These are phyloP conservation scores for Rostratula benghalensis DNA, from an alignment of 2,113 vertebrate species.

Conservation along the genomic window DNA sequence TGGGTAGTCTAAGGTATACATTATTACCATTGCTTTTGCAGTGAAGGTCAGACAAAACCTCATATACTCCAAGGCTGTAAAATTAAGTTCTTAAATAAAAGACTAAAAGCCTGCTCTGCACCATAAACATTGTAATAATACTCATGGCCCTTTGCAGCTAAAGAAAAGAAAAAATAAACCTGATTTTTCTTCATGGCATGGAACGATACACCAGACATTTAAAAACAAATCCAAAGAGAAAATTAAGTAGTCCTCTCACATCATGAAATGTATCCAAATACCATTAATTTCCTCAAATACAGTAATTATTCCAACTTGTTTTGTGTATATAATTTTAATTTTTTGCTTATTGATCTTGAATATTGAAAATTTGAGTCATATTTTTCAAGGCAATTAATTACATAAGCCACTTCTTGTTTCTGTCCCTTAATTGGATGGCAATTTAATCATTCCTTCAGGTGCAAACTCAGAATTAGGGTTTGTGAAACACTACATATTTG, in stretches of 20 bases:
- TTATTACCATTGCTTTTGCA: not conserved
- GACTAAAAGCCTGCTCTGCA: not conserved
- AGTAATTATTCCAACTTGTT: not conserved
- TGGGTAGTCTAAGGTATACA: not conserved
- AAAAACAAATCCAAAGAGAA: not conserved
- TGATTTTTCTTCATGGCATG: not conserved
- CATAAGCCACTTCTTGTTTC: not conserved
- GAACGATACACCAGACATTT: not conserved
- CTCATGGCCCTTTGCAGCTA: not conserved
- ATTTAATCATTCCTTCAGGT: not conserved
- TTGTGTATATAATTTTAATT: not conserved
- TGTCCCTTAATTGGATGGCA: not conserved
- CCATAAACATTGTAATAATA: not conserved
- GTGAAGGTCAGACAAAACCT: not conserved
- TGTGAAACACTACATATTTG: not conserved
- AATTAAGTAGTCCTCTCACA: not conserved
- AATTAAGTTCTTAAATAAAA: not conserved
- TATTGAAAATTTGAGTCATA: not conserved
- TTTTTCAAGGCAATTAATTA: not conserved
- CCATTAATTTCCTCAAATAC: not conserved
- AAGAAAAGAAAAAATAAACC: not conserved
- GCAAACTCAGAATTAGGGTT: not conserved
- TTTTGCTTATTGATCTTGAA: not conserved
- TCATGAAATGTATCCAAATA: not conserved
- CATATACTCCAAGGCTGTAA: not conserved